Evolutionary conservation across 2,797 vertebrate species (phyloP), one percentile per base, ranked within the genome.

Genomic region (Sebastes nivosus): DNA sequence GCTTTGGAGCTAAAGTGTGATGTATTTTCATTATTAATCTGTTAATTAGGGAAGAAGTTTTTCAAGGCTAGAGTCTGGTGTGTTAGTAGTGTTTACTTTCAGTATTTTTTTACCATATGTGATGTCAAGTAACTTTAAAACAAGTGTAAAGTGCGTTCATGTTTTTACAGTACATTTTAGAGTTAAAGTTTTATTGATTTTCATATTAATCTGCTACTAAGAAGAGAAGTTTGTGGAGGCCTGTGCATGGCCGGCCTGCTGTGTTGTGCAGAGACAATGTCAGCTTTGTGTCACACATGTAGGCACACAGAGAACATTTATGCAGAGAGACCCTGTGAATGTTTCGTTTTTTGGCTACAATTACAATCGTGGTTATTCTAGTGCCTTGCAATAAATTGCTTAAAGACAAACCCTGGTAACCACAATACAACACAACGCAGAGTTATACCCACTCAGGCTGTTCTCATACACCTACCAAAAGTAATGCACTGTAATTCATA

Each of bases 21-120:
- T 20, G 8, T 6, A 20, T 20, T 27, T 46, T 46, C 8, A 66
- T 46, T 1, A 46, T 0, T 18, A 20, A 66, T 46, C 38, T 27
- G 64, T 2, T 50, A 29, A 50, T 50, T n/a, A 66, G 63, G 25
- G 27, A 2, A 32, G 4, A 30, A 5, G 9, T 46, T 66, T 65
- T 0, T 38, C 1, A 0, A 38, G 42, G 42, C 42, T 46, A 18
- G 16, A 18, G 42, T 0, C 16, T 46, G 16, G 42, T 46, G 14
- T 18, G 42, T 46, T 46, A 46, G 42, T 46, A 18, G 42, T 30
- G 27, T 30, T 32, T 13, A 18, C 5, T 27, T 38, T 67, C 1
- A 54, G 20, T 60, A 46, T 13, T 65, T n/a, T 54, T 60, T 27
- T 73, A 6, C 30, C 3, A 4, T 11, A 1, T 60, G 68, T 46